These are phyloP conservation scores for Drosophila neotestacea DNA, from an alignment of 2,888 invertebrate species.

Conservation along the genomic window DNA sequence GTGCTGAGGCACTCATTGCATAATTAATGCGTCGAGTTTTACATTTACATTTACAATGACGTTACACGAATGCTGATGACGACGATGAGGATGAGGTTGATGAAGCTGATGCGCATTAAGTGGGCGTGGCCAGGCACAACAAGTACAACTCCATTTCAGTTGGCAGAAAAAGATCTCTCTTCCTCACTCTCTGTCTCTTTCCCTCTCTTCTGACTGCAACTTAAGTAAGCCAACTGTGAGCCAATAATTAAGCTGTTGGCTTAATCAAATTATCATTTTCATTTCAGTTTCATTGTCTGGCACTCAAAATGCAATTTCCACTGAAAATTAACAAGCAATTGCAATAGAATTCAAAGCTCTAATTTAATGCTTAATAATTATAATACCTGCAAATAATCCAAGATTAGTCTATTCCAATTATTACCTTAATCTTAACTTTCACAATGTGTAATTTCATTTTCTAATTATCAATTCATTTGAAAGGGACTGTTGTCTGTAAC, in stretches of 20 bases:
- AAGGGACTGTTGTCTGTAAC: too few relatives aligned
- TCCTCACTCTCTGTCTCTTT: neutral
- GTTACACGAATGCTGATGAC: slow-evolving; percentile 40
- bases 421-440: too few relatives aligned
- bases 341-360: neutral
- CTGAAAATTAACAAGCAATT: slow-evolving; percentile 35
- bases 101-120: slow-evolving; percentile 58
- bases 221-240: slow-evolving; percentile 36
- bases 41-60: slow-evolving; percentile 73
- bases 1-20: slow-evolving; percentile 50
- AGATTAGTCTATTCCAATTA: too few relatives aligned
- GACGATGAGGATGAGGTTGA: slow-evolving; percentile 24
- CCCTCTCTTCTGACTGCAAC: neutral
- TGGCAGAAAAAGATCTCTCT: slow-evolving; percentile 17
- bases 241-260: slow-evolving; percentile 38
- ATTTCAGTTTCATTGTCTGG: slow-evolving; percentile 64
- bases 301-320: slow-evolving; percentile 40
- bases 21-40: slow-evolving; percentile 74
- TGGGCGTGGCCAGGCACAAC: slow-evolving; percentile 40
- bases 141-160: slow-evolving; percentile 34
- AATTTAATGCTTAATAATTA: neutral
- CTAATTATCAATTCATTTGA: neutral
- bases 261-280: slow-evolving; percentile 78
- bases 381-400: neutral
- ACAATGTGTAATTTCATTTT: neutral